Evolutionary conservation across 23 tunicate species (phyloP).

Genomic region (Trididemnum nubilum): DNA sequence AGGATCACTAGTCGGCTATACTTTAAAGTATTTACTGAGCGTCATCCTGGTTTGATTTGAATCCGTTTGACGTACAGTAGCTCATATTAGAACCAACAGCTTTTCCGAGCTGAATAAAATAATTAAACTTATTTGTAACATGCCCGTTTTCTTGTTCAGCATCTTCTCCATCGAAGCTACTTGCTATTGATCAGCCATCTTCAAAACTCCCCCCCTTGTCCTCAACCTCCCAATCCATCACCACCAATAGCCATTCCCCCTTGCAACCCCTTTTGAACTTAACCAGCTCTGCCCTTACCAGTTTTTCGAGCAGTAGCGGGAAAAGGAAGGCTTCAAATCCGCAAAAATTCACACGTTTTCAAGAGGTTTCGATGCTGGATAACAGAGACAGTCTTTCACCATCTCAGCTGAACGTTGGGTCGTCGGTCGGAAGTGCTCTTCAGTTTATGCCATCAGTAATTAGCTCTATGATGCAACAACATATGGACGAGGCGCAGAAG

Average conservation of each 20-base stretch:
- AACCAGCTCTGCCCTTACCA: neutral
- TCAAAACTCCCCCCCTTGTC: slow-evolving; percentile 5
- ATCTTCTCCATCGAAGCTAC: slow-evolving; percentile 3
- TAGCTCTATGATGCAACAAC: slow-evolving; percentile 70
- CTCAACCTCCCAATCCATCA: neutral
- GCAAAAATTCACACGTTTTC: slow-evolving; percentile 72
- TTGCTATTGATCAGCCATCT: neutral
- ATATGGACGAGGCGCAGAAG: slow-evolving; percentile 18
- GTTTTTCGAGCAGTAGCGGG: slow-evolving; percentile 59
- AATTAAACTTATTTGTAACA: no score
- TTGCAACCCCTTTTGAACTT: slow-evolving; percentile 36
- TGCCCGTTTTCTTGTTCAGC: no score
- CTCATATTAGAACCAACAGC: no score
- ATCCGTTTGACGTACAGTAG: no score
- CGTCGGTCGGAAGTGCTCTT: neutral
- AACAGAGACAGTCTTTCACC: slow-evolving; percentile 4
- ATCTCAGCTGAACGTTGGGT: neutral
- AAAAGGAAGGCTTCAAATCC: slow-evolving; percentile 87
- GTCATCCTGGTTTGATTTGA: no score
- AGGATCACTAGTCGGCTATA: no score
- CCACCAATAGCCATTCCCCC: slow-evolving; percentile 7
- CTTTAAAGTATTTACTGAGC: no score
- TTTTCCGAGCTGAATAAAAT: no score
- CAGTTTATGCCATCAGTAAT: slow-evolving; percentile 59
- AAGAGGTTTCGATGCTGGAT: slow-evolving; percentile 36